Evolutionary conservation across 2,888 invertebrate genomes (phyloP), one percentile per base, ranked within the genome.

Genomic region (Myopa tessellatipennis): DNA sequence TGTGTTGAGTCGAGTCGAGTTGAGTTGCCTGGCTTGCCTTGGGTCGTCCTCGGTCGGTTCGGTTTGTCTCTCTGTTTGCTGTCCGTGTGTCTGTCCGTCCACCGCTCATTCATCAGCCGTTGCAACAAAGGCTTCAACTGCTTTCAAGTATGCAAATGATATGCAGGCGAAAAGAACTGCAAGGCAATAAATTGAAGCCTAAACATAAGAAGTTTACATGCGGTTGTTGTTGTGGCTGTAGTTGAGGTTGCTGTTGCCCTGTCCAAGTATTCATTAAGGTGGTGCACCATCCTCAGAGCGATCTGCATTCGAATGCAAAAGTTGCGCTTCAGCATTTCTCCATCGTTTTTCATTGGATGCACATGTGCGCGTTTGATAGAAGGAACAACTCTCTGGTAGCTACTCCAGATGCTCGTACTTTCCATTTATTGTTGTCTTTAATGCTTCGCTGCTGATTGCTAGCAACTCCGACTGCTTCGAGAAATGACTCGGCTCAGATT

Each of bases 71-170:
- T 70, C 45, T 55, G 55, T 55, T 26, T 70, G 52, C 65, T 18
- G 40, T 38, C 40, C 40, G 34, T 36, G n/a, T 14, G 10, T 34
- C 52, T 45, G 69, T 70, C 16, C 26, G 52, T 34, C 52, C 16
- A 4, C 8, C 10, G 36, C n/a, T 10, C 50, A 14, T 26, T 34
- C 70, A 26, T 45, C 70, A 52, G 38, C 61, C 18, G n/a, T 40
- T 12, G 60, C 73, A 18, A 45, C 61, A 45, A 61, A 8, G 65
- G 10, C 34, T 55, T 16, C 55, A 67, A 67, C 52, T 74, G 74
- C 63, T 61, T 73, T 52, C 74, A 52, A 58, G 74, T 58, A 74
- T 74, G 74, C 74, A 74, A 74, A 74, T 74, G 74, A 74, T 52
- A 73, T 73, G 73, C 61, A 45, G 38, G 40, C 18, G 38, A 38